Evolutionary conservation across 2,113 vertebrate species (phyloP), one percentile per base, ranked within the genome.

Genomic region (Benthochromis sp.): DNA sequence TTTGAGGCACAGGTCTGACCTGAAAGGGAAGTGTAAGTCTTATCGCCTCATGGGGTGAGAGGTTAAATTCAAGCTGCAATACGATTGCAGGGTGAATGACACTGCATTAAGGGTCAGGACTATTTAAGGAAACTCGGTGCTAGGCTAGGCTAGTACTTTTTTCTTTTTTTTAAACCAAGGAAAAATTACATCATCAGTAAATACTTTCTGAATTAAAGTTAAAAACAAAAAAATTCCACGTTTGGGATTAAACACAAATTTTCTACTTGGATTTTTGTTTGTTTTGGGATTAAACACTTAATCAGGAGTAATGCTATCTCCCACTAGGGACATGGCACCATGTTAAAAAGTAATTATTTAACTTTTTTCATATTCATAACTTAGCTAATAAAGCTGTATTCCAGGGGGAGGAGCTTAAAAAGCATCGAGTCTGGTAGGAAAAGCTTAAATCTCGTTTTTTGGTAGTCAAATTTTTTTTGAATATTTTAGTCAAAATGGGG

Each of bases 401-500:
- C 34, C 6, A 19, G 8, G 4, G 6, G 6, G 14, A 21, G 19
- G 34, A 17, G 17, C 27, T 47, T 45, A 69, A 55, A 47, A 71
- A 24, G 16, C 9, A 66, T 7, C 1, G 3, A 21, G 34, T 52
- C 40, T 14, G 47, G 66, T 69, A 57, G n/a, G 50, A 73, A 85
- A 85, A 71, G 8, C 53, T 50, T 14, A 81, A 73, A 66, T 47
- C 7, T 27, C 3, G 6, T 84, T 54, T 86, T 78, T 78, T 50
- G 53, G 82, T 61, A 83, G 69, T 84, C 79, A 91, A 84, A 93
- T 82, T 7, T 24, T 87, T 17, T 50, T 24, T 87, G 24, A 84
- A 92, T 38, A 84, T 88, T 86, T 85, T 71, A 82, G 14, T 84
- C 84, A 92, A 93, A 92, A 14, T 50, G 71, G 78, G 78, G 21